Evolutionary conservation across 2,797 vertebrate species (phyloP).

Genomic region (Arctocebus calabarensis): DNA sequence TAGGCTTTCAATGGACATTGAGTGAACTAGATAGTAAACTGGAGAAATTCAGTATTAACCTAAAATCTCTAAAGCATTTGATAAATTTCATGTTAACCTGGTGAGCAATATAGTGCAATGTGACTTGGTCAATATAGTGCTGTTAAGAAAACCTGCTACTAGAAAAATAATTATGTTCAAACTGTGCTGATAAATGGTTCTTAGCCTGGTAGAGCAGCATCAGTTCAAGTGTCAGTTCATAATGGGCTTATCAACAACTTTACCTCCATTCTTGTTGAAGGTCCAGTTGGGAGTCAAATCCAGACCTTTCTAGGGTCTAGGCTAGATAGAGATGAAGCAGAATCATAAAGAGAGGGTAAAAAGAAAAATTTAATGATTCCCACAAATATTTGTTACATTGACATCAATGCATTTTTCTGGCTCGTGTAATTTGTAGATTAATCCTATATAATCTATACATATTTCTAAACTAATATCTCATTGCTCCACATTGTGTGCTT

Average conservation of each 20-base stretch:
- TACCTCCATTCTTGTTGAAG: constrained; percentile 13
- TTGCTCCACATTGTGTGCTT: not conserved
- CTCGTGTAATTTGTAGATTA: not conserved
- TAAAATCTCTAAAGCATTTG: constrained; percentile 1
- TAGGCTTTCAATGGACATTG: not conserved
- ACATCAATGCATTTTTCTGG: not conserved
- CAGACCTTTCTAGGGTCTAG: not conserved
- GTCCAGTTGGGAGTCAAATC: not conserved
- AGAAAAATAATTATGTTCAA: not conserved
- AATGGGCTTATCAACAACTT: not conserved
- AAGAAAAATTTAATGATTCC: not conserved
- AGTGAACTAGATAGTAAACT: not conserved
- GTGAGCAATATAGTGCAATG: not conserved
- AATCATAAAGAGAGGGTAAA: not conserved
- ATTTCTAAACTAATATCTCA: constrained; percentile 3
- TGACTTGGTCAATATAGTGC: not conserved
- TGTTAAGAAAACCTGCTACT: not conserved
- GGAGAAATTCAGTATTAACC: not conserved
- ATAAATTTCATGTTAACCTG: not conserved
- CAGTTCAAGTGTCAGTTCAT: not conserved
- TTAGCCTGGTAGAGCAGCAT: not conserved
- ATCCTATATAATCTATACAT: not conserved
- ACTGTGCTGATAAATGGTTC: not conserved
- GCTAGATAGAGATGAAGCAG: not conserved
- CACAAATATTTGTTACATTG: not conserved